Base-by-base conservation (phyloP, 2,888 invertebrate genomes). In the Microctonus aethiopoides region DNA sequence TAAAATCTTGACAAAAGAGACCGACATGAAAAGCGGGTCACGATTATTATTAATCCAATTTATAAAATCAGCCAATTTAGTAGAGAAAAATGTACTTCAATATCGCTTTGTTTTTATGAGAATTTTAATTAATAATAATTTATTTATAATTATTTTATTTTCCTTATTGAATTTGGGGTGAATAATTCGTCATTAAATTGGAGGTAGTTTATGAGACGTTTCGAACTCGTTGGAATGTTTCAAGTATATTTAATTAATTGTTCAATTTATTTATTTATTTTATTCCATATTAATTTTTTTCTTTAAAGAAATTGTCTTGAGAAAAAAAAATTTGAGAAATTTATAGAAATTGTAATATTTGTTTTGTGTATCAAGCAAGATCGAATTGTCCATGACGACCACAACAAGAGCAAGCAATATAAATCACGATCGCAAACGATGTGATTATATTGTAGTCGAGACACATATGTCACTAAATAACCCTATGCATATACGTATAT, bases 171-270 rank as follows among this genome's bases (percentile, higher is more conserved):
- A 16, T 34, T 11, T 29, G n/a, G n/a, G n/a, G n/a, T n/a, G 11
- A 56, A 56, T 56, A 29, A 29, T 29, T 24, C 3, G 56, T n/a
- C 16, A 13, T 29, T 26, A 7, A 13, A 26, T 56, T 56, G 56
- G 56, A 46, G 56, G n/a, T 29, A 22, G 63, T 54, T 65, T 54
- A 72, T 68, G 64, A 72, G 74, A 75, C 71, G 71, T 71, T 70
- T 67, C 68, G 75, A 73, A 73, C 60, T 74, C 63, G 22, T 11
- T 39, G 61, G 61, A 62, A 62, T 62, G 46, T 62, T 7, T 62
- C 46, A 20, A 62, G 59, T 59, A 59, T 34, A 6, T 20, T 16
- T 46, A 16, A 24, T n/a, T 61, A 46, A 36, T 39, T 36, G 1
- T 39, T 26, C n/a, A n/a, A n/a, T 39, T 32, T 20, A 10, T 60